Conservation (phyloP, 2,888 invertebrate species). For the Phalera bucephala region DNA sequence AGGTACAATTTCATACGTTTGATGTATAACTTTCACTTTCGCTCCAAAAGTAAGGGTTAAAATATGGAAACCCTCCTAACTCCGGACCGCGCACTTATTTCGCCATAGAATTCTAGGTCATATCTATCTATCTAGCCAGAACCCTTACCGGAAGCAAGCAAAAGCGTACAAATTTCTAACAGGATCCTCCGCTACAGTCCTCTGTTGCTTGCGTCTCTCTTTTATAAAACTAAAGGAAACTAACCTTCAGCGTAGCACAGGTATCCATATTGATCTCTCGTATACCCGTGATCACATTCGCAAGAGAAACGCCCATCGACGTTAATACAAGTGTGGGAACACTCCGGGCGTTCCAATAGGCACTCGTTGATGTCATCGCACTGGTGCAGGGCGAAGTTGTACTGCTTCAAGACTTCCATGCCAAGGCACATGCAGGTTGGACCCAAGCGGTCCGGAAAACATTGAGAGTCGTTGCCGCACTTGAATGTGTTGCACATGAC, state of each 20-base stretch:
- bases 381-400: slow-evolving; percentile 48
- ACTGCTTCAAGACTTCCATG: slow-evolving; percentile 53
- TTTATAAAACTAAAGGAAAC: no score
- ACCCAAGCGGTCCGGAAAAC: slow-evolving; percentile 51
- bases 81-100: no score
- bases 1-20: no score
- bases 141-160: no score
- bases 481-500: slow-evolving; percentile 57
- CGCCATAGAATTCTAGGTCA: no score
- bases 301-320: slow-evolving; percentile 83
- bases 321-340: slow-evolving; percentile 88
- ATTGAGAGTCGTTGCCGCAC: slow-evolving; percentile 43
- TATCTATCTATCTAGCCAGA: no score
- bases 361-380: slow-evolving; percentile 87
- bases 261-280: slow-evolving; percentile 36
- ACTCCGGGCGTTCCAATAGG: slow-evolving; percentile 81
- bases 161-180: no score
- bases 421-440: slow-evolving; percentile 81
- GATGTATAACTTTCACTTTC: no score
- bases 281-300: slow-evolving; percentile 80
- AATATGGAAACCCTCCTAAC: not conserved
- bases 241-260: slow-evolving; percentile 60
- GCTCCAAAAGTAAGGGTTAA: not conserved
- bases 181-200: no score
- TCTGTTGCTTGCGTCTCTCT: no score